Percentiles rank a stretch among this genome's conserved stretches.
Conservation (phyloP, 2,888 invertebrate species). For the Hypena proboscidalis region DNA sequence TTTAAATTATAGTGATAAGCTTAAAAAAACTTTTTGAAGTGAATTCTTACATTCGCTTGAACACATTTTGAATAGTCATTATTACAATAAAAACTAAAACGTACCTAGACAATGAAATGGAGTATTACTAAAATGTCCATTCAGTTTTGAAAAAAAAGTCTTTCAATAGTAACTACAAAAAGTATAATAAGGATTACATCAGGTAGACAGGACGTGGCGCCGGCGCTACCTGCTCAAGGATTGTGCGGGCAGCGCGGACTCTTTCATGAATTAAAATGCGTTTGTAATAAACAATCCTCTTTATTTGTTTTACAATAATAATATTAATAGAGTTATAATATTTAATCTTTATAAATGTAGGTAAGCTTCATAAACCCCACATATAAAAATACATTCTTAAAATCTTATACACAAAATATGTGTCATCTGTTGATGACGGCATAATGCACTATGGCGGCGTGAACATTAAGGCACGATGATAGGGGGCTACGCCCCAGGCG, state of each 20-base stretch:
- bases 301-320: slow-evolving; percentile 72
- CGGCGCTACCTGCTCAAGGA: slow-evolving; percentile 71
- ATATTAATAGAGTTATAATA: slow-evolving; percentile 73
- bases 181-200: slow-evolving; percentile 37
- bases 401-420: slow-evolving; percentile 81
- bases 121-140: slow-evolving; percentile 2
- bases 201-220: slow-evolving; percentile 48
- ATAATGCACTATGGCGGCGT: slow-evolving; percentile 84
- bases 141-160: slow-evolving; percentile 6
- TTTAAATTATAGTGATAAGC: too few species aligned
- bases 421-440: slow-evolving; percentile 73
- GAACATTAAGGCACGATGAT: slow-evolving; percentile 81
- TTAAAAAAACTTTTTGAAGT: too few species aligned
- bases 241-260: slow-evolving; percentile 15
- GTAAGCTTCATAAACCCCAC: slow-evolving; percentile 80
- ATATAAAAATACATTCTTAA: slow-evolving; percentile 83
- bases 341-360: slow-evolving; percentile 79
- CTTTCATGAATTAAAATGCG: slow-evolving; percentile 57
- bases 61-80: too few species aligned
- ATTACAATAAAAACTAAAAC: too few species aligned
- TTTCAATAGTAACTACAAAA: slow-evolving; percentile 15
- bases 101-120: not conserved
- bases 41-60: too few species aligned
- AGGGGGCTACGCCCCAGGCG: slow-evolving; percentile 82
- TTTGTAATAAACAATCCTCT: slow-evolving; percentile 78